Conservation (phyloP, 2,888 invertebrate genomes). For the Ernsta delagoae region DNA sequence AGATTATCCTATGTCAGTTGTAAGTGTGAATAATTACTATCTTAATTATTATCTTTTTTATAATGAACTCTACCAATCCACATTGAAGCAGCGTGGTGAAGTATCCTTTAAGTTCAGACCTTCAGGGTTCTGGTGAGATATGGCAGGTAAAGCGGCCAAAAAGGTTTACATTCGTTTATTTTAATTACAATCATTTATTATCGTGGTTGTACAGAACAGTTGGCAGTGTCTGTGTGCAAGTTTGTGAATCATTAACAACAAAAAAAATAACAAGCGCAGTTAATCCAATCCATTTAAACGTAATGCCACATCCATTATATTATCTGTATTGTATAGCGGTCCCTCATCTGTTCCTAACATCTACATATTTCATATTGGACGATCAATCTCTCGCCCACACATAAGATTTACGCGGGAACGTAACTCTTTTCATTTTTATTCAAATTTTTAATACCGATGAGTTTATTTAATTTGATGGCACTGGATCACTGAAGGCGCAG, state of each 20-base stretch:
- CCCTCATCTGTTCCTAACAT: slow-evolving; percentile 41
- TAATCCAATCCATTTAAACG: not conserved
- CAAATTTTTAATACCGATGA: slow-evolving; percentile 64
- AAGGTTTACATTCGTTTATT: too few relatives aligned
- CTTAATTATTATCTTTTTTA: too few relatives aligned
- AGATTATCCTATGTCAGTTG: too few relatives aligned
- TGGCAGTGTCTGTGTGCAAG: too few relatives aligned
- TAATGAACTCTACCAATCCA: not conserved
- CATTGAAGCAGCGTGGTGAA: too few relatives aligned
- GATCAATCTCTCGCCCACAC: slow-evolving; percentile 74
- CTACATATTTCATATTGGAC: slow-evolving; percentile 66
- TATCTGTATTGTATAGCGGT: not conserved
- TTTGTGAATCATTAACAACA: too few relatives aligned
- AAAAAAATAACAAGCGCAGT: not conserved
- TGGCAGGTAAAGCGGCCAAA: too few relatives aligned
- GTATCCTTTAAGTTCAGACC: too few relatives aligned
- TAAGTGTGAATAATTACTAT: too few relatives aligned
- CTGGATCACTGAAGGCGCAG: not conserved
- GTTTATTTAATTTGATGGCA: slow-evolving; percentile 55
- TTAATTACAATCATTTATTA: too few relatives aligned
- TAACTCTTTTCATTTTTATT: slow-evolving; percentile 65
- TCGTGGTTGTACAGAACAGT: too few relatives aligned
- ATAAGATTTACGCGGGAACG: slow-evolving; percentile 57
- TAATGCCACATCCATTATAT: slow-evolving; percentile 40
- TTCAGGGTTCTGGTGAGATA: too few relatives aligned